Base-by-base conservation (phyloP, 2,888 invertebrate genomes). In the Leptinotarsa rubiginosa region DNA sequence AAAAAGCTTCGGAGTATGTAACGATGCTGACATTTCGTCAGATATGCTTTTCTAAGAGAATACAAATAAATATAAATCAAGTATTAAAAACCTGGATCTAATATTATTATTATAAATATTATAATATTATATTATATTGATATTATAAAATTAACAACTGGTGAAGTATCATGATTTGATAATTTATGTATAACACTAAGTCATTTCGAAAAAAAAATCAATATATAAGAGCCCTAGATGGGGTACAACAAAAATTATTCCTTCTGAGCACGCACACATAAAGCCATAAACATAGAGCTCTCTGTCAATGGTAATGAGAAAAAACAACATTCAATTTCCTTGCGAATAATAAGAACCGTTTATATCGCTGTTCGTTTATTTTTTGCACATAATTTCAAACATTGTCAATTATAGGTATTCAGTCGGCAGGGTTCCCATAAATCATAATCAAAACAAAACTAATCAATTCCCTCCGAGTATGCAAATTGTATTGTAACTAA, bases 361-460 rank as follows among this genome's bases (percentile, higher is more conserved):
- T n/a, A 65, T 47, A 13, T 47, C 66, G 16, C 13, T 25, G n/a
- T 25, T 52, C n/a, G 2, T 47, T 66, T 25, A 50, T 47, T 50
- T 49, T 25, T 52, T 65, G 20, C 49, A 20, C 65, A 47, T 47
- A 65, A 65, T 65, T 67, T 20, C 54, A 59, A 47, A 47, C 18
- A 7, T 20, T 47, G 69, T 56, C 56, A 69, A 69, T 69, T 56
- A 56, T 22, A 59, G 41, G 47, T 20, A 69, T 69, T 69, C 54
- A 69, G 47, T 69, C 54, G 56, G 56, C 69, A 25, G 62, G 74
- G 74, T 72, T 79, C 73, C 56, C 20, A 69, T 80, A 79, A 78
- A 81, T 81, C 79, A 78, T 78, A 81, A 81, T 81, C 81, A 79
- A 76, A 75, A 77, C 73, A 78, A 78, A 78, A 78, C 77, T 69